phyloP scores from a whole-genome alignment of 2,797 vertebrate species.

The Anableps anableps region DNA sequence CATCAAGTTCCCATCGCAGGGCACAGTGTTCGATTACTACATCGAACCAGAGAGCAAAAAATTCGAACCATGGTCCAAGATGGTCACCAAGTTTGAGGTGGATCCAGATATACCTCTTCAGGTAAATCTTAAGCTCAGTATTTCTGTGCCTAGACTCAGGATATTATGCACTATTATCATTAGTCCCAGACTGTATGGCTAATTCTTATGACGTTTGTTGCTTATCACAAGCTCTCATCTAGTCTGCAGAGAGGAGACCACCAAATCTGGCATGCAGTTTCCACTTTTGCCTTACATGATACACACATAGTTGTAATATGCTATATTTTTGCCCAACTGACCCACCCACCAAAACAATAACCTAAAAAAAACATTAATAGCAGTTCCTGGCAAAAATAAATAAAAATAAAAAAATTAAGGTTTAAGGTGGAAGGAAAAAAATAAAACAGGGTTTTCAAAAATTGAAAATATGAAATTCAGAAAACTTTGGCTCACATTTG shows the following conservation, averaged over 20 bases:
- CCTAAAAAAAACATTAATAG: not conserved
- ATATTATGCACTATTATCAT: not conserved
- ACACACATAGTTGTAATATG: not conserved
- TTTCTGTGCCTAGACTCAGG: not conserved
- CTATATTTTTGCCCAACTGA: not conserved
- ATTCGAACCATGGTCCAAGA: conserved; percentile 94
- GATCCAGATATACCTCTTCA: conserved; percentile 90
- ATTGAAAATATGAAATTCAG: not conserved
- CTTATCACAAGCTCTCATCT: not conserved
- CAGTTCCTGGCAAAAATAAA: not conserved
- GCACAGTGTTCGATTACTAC: conserved; percentile 95
- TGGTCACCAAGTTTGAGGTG: conserved; percentile 90
- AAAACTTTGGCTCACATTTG: no score
- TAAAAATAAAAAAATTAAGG: no score
- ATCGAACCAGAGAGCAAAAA: conserved; percentile 92
- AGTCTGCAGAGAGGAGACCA: not conserved
- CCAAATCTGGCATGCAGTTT: not conserved
- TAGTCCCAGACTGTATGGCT: not conserved
- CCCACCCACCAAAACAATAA: not conserved
- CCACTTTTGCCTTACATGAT: not conserved
- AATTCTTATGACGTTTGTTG: not conserved
- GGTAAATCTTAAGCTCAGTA: conserved; percentile 71
- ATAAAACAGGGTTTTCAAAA: not conserved
- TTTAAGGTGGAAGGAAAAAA: no score
- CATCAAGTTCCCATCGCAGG: conserved; percentile 95